Conservation (phyloP, 2,113 vertebrate species). For the Donacobius atricapilla region DNA sequence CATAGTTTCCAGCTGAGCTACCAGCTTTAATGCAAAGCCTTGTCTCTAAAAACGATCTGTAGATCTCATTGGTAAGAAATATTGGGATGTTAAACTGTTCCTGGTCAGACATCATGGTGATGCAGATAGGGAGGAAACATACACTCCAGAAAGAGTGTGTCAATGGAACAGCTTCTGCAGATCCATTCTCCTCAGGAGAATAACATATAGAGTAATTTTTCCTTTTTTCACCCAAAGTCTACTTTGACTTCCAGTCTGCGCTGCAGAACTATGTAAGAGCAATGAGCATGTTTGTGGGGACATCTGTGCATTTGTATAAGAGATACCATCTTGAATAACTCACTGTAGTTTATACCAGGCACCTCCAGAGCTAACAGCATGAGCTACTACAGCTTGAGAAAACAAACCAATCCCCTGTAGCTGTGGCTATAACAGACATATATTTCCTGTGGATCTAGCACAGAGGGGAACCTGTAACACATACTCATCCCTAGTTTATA, state of each 20-base stretch:
- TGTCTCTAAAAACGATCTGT: background rate
- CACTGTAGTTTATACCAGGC: constrained; percentile 21
- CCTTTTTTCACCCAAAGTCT: background rate
- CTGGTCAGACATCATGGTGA: background rate
- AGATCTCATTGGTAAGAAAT: background rate
- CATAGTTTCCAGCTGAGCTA: constrained; percentile 6
- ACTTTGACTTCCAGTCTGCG: background rate
- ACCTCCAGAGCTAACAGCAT: constrained; percentile 56
- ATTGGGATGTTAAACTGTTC: background rate
- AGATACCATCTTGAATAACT: constrained; percentile 47
- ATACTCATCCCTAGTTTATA: constrained; percentile 4
- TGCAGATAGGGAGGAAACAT: background rate
- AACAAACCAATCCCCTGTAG: constrained; percentile 59
- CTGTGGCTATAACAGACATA: constrained; percentile 43
- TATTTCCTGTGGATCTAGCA: constrained; percentile 44
- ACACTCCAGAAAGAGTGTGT: background rate
- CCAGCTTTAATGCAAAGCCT: background rate
- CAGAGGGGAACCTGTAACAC: constrained; percentile 59
- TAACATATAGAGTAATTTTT: background rate
- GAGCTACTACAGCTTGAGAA: constrained; percentile 47
- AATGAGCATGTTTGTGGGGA: background rate
- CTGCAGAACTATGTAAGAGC: background rate
- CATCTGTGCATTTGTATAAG: constrained; percentile 1
- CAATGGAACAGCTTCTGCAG: background rate
- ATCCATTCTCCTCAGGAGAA: background rate